Conservation (phyloP, 2,113 vertebrate species). For the Cnemophilus loriae region DNA sequence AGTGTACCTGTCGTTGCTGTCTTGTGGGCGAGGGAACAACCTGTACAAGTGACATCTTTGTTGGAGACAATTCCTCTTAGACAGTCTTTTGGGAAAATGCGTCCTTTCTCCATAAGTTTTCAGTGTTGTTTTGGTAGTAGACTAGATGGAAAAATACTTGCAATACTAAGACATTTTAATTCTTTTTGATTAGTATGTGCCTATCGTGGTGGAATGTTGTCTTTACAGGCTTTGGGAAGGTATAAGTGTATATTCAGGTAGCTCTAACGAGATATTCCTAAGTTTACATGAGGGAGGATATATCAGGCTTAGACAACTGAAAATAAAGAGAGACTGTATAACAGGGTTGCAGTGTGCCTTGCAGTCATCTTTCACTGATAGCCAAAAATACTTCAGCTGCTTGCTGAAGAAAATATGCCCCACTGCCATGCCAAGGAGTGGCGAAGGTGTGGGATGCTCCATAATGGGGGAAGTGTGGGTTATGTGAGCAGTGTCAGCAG, state of each 20-base stretch:
- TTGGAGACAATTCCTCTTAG: slow-evolving; percentile 21
- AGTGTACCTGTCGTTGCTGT: neutral
- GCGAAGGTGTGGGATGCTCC: neutral
- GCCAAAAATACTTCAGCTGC: neutral
- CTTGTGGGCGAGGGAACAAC: neutral
- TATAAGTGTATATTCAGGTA: neutral
- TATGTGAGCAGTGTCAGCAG: neutral
- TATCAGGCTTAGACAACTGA: neutral
- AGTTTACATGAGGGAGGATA: neutral
- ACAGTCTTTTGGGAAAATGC: neutral
- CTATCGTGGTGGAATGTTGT: neutral
- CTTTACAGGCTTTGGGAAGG: neutral
- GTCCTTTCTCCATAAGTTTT: slow-evolving; percentile 29
- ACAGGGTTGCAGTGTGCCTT: neutral
- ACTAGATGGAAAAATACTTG: slow-evolving; percentile 25
- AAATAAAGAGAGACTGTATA: neutral
- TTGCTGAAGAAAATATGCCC: neutral
- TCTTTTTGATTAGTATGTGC: slow-evolving; percentile 11
- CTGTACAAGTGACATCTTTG: neutral
- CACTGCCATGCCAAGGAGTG: neutral
- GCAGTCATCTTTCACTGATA: neutral
- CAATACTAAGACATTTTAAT: neutral
- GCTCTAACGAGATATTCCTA: neutral
- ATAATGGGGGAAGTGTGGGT: neutral
- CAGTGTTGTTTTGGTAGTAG: slow-evolving; percentile 39